These are phyloP conservation scores for Luehdorfia chinensis DNA, from an alignment of 1,140 invertebrate species.

Conservation along the genomic window DNA sequence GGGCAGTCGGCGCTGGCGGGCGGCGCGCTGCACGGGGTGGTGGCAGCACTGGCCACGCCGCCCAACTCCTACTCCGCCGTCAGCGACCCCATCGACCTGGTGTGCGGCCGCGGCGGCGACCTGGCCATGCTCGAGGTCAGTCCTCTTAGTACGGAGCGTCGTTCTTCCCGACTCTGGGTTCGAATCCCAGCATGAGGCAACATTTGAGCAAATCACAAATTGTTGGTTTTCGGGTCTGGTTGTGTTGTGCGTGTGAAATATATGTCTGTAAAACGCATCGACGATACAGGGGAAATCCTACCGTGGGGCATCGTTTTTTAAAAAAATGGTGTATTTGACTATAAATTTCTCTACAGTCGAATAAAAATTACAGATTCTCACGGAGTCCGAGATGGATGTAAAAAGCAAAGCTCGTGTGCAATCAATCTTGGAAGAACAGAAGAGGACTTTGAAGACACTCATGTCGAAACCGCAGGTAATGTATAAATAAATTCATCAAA, in stretches of 20 bases:
- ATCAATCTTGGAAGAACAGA: slow-evolving; percentile 81
- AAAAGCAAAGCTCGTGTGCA: slow-evolving; percentile 78
- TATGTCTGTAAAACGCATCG: no score
- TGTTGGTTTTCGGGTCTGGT: no score
- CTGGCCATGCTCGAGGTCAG: slow-evolving; percentile 80
- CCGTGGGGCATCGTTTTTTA: no score
- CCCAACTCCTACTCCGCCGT: slow-evolving; percentile 87
- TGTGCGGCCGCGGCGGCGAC: slow-evolving; percentile 82
- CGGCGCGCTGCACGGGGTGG: slow-evolving; percentile 81
- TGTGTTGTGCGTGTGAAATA: no score
- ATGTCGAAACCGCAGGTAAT: slow-evolving; percentile 83
- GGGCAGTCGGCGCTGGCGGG: slow-evolving; percentile 77
- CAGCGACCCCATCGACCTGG: slow-evolving; percentile 84
- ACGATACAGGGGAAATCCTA: no score
- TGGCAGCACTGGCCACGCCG: slow-evolving; percentile 84
- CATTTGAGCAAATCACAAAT: no score
- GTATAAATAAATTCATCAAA: neutral
- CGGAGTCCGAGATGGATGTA: slow-evolving; percentile 80
- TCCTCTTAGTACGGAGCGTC: no score
- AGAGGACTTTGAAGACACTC: slow-evolving; percentile 80
- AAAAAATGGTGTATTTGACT: no score
- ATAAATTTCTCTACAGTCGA: no score
- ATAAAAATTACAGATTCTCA: slow-evolving; percentile 75
- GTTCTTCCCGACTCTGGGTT: no score
- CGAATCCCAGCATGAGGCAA: no score